Base-by-base conservation (phyloP, 2,888 invertebrate genomes). In the Drosophila mayaguana region DNA sequence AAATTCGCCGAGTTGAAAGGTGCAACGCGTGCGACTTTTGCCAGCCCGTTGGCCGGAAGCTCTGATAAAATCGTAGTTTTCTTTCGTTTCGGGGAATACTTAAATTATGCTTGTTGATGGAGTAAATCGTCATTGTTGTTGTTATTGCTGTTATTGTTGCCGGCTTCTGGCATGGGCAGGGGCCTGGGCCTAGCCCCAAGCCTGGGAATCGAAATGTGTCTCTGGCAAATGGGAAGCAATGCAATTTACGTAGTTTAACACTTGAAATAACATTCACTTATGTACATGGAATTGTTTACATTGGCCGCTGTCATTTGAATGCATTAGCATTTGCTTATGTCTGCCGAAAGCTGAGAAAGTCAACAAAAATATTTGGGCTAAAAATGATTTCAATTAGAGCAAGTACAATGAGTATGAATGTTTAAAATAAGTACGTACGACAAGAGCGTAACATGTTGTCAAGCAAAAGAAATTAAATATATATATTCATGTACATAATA, bases 21-120 rank as follows among this genome's bases (percentile, higher is more conserved):
- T 75, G 66, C 59, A 43, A 53, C 64, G 81, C 75, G 84, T 81
- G 85, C 62, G 85, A 87, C 72, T 84, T 84, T 78, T 73, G 67
- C 78, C 63, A 63, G 67, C 61, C 62, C 64, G 20, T 40, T 43
- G 69, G 78, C 66, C 76, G 83, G 84, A 88, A 69, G 32, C 14
- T 36, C 53, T 67, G 83, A 83, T 88, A 74, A 71, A 81, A 83
- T 83, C 88, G 60, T 54, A 62, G 68, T 73, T 80, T 86, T 79
- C 63, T 72, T 75, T 75, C 60, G 72, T 75, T 75, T 80, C 64
- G 71, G 63, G 56, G 66, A 74, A 74, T 55, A 76, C 69, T 61
- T 73, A 79, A 83, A 66, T 87, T 61, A 70, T 83, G 78, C 72
- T 71, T 46, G 43, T 38, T 48, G 55, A 55, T 57, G 38, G 53